A percentile compares a stretch with the other conserved stretches of the same genome.
These are phyloP conservation scores for Dolichotis patagonum DNA, from an alignment of 2,113 vertebrate species.

Conservation along the genomic window DNA sequence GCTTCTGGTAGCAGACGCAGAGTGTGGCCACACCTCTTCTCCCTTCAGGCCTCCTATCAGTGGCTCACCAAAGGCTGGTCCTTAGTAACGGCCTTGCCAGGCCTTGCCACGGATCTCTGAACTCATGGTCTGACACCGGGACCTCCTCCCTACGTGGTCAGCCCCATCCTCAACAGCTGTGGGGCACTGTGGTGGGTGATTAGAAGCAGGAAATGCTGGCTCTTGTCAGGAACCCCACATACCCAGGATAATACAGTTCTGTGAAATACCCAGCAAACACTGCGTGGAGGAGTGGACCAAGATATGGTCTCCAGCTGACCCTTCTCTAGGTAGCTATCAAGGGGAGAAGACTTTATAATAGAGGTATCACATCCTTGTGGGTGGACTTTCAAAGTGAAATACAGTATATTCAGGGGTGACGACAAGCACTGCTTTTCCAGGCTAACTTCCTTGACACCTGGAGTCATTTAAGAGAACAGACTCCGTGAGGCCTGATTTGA, in stretches of 20 bases:
- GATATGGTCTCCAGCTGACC: not conserved
- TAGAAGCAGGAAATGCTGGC: constrained; percentile 7
- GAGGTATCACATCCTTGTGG: not conserved
- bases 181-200: not conserved
- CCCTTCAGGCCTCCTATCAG: constrained; percentile 2
- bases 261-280: not conserved
- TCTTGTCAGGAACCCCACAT: not conserved
- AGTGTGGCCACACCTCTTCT: not conserved
- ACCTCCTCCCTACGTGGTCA: not conserved
- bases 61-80: not conserved
- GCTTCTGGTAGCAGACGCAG: not conserved
- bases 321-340: not conserved
- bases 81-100: not conserved
- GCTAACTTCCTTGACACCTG: not conserved
- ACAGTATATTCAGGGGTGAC: not conserved
- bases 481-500: too few species aligned
- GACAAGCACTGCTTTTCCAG: not conserved
- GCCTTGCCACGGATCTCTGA: not conserved
- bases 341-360: not conserved
- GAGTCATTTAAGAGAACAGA: not conserved
- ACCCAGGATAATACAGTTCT: not conserved
- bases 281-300: not conserved
- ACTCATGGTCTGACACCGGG: not conserved
- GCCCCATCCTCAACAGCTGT: not conserved
- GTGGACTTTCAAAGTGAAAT: constrained; percentile 21